phyloP scores from a whole-genome alignment of 2,113 vertebrate genomes.

The Taurulus bubalis region DNA sequence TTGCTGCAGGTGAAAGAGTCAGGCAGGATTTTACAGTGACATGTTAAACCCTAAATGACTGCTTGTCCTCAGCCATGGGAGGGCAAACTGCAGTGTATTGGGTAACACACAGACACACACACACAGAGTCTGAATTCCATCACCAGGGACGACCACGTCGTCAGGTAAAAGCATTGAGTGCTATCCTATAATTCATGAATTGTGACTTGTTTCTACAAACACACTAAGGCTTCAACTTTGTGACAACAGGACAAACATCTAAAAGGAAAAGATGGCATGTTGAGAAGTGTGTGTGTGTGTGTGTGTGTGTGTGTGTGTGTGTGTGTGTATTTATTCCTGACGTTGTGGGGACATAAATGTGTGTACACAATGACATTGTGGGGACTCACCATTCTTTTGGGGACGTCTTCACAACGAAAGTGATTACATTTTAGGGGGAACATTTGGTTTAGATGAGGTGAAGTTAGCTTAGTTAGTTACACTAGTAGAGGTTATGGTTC shows the following conservation, averaged over 20 bases:
- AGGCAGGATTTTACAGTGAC: constrained; percentile 27
- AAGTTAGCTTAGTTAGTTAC: background rate
- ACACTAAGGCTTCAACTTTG: constrained; percentile 59
- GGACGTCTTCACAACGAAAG: background rate
- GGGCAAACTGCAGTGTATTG: constrained; percentile 28
- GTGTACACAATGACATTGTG: no score
- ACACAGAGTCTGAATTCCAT: constrained; percentile 42
- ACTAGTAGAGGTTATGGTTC: background rate
- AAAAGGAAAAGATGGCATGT: constrained; percentile 39
- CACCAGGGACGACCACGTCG: constrained; percentile 49
- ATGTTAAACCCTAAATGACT: constrained; percentile 39
- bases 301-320: constrained; percentile 16
- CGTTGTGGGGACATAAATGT: background rate
- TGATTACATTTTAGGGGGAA: background rate
- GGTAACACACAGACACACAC: constrained; percentile 5
- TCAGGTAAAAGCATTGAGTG: constrained; percentile 51
- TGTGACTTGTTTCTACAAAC: constrained; percentile 59
- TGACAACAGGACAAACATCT: constrained; percentile 52
- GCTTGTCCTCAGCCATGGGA: constrained; percentile 39
- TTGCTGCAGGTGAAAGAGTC: constrained; percentile 16
- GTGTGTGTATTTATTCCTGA: constrained; percentile 9
- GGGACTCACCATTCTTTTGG: background rate
- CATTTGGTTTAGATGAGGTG: background rate
- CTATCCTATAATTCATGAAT: constrained; percentile 51
- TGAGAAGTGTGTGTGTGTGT: constrained; percentile 36